Percentiles rank a stretch among this genome's conserved stretches.
These are phyloP conservation scores for Ataeniobius toweri DNA, from an alignment of 2,797 vertebrate species.

Conservation along the genomic window DNA sequence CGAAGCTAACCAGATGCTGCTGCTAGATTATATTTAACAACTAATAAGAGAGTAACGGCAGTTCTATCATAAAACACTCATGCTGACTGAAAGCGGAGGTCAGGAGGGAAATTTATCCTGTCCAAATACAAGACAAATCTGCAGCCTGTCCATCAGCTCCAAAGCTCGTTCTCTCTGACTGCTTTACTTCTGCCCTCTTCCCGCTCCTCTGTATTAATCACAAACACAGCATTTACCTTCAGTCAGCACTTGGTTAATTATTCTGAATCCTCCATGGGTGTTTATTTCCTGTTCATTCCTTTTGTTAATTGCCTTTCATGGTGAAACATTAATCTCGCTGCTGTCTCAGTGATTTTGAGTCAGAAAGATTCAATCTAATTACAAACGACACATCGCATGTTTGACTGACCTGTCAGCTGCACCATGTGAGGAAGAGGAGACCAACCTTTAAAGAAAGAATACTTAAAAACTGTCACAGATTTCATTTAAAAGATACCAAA, in stretches of 20 bases:
- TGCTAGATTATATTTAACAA: not conserved
- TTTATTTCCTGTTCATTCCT: conserved; percentile 39
- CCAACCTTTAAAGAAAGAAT: not conserved
- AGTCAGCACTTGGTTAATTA: conserved; percentile 37
- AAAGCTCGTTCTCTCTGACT: conserved; percentile 5
- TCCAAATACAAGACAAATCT: conserved; percentile 21
- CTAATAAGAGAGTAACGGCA: not conserved
- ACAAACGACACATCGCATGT: conserved; percentile 14
- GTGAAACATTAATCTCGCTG: conserved; percentile 20
- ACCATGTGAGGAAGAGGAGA: conserved; percentile 10
- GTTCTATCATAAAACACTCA: not conserved
- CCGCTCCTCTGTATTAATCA: conserved; percentile 5
- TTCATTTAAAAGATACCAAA: not conserved
- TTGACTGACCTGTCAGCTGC: conserved; percentile 8
- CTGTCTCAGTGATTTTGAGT: not conserved
- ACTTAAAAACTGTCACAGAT: not conserved
- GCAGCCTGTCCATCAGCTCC: conserved; percentile 11
- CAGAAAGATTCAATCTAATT: conserved; percentile 6
- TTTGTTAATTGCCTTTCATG: conserved; percentile 15
- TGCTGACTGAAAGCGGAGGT: not conserved
- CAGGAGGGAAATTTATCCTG: conserved; percentile 1
- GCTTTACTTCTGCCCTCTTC: not conserved
- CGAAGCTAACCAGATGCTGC: conserved; percentile 11
- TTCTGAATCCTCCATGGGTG: conserved; percentile 10
- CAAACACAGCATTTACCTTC: conserved; percentile 14